phyloP scores from a whole-genome alignment of 2,888 invertebrate genomes.

The Homarus gammarus region DNA sequence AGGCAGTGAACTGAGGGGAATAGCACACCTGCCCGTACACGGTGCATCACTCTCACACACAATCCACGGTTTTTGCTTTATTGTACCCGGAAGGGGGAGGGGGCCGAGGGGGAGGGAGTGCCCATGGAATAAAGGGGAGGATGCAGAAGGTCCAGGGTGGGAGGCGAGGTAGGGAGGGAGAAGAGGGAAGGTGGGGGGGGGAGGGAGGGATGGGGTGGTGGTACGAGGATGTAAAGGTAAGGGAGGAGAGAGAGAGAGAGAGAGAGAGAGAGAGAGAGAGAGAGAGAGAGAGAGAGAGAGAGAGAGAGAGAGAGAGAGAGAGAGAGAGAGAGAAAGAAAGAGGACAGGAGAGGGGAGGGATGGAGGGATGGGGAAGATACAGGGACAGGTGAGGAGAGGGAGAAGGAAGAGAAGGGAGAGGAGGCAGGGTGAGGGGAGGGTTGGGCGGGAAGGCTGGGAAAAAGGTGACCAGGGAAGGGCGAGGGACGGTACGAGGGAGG shows the following conservation, averaged over 20 bases:
- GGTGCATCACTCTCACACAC: too few species aligned
- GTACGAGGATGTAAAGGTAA: background rate
- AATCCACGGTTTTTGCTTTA: background rate
- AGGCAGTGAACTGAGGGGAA: too few species aligned
- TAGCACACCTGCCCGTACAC: too few species aligned
- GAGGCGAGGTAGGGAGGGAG: background rate
- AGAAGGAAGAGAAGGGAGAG: background rate
- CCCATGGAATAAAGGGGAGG: background rate
- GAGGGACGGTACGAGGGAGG: background rate
- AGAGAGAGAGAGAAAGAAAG: background rate
- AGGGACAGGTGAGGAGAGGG: too few species aligned
- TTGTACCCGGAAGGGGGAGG: background rate
- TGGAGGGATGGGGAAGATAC: background rate
- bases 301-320: background rate
- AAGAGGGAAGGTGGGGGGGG: background rate
- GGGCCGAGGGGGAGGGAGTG: background rate
- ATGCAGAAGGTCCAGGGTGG: background rate
- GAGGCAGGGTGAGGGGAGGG: background rate
- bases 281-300: background rate
- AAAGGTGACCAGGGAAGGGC: background rate
- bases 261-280: background rate
- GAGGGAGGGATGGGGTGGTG: background rate
- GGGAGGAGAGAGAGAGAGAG: background rate
- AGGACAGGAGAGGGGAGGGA: background rate
- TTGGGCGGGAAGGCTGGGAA: background rate